Conservation (phyloP, 1,140 invertebrate genomes). For the Macrostomum lignano region DNA sequence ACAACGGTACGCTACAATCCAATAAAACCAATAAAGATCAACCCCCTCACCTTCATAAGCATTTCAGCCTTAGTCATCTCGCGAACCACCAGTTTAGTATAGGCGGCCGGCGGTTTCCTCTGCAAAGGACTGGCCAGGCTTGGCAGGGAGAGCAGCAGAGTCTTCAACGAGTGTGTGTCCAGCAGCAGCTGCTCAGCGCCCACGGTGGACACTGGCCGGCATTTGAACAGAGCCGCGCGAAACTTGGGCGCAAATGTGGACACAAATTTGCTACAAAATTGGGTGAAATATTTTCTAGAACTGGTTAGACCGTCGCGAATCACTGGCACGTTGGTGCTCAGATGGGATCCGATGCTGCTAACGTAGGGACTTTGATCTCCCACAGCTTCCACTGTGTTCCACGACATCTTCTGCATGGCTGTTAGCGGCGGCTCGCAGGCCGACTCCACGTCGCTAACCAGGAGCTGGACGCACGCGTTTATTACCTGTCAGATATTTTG, state of each 20-base stretch:
- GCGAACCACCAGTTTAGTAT: too few species aligned
- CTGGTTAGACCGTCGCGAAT: constrained; percentile 68
- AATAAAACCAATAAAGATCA: too few species aligned
- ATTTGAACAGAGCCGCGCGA: constrained; percentile 52
- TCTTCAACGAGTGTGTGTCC: constrained; percentile 88
- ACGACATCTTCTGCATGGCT: constrained; percentile 70
- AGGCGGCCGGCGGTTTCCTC: too few species aligned
- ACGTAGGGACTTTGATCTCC: constrained; percentile 89
- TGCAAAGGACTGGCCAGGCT: too few species aligned
- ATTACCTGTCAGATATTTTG: constrained; percentile 3
- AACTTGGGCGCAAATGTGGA: constrained; percentile 75
- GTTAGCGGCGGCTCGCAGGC: constrained; percentile 66
- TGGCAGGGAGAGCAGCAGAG: too few species aligned
- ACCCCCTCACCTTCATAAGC: too few species aligned
- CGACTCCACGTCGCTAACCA: constrained; percentile 76
- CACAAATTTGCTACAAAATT: constrained; percentile 81
- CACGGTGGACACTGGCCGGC: constrained; percentile 57
- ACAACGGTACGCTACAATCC: too few species aligned
- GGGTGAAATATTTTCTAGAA: constrained; percentile 85
- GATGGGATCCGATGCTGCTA: constrained; percentile 52
- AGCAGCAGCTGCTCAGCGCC: constrained; percentile 77
- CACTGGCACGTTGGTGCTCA: constrained; percentile 57
- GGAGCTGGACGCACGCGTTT: constrained; percentile 46
- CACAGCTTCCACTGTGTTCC: constrained; percentile 63
- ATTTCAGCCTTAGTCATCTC: too few species aligned